Percentiles rank a stretch among this genome's conserved stretches.
Evolutionary conservation across 2,113 vertebrate genomes (phyloP).

Genomic region (Hiodon tergisus): DNA sequence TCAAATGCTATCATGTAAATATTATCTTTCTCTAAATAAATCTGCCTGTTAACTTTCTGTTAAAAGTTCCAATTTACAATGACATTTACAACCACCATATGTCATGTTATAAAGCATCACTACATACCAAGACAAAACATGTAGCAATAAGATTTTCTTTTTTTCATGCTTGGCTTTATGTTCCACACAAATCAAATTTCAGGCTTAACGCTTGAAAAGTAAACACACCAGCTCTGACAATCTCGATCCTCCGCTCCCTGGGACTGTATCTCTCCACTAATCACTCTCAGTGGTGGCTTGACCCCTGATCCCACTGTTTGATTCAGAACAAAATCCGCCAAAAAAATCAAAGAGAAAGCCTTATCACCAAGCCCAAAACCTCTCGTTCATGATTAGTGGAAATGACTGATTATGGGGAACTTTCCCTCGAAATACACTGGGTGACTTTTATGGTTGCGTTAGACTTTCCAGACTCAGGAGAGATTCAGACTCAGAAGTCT

Average conservation of each 20-base stretch:
- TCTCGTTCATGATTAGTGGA: neutral
- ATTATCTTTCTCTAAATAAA: neutral
- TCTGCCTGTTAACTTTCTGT: neutral
- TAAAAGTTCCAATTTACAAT: neutral
- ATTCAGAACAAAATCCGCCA: neutral
- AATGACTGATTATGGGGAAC: neutral
- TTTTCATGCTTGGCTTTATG: neutral
- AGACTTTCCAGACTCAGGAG: neutral
- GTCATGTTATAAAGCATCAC: too few species aligned
- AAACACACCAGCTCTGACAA: too few species aligned
- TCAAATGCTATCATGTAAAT: neutral
- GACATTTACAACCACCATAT: too few species aligned
- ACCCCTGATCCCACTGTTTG: neutral
- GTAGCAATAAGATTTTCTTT: neutral
- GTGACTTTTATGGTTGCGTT: neutral
- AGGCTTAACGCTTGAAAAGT: too few species aligned
- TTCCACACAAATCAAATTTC: neutral
- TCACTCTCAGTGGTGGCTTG: neutral
- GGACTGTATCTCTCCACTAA: neutral
- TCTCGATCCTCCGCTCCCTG: neutral
- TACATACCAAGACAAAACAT: neutral
- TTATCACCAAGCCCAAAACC: neutral
- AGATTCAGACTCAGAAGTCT: neutral
- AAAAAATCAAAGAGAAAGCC: constrained; percentile 3
- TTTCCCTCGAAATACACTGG: neutral